Percentiles rank a stretch among this genome's conserved stretches.
phyloP scores from a whole-genome alignment of 2,888 invertebrate species.

The Lasius fuliginosus region DNA sequence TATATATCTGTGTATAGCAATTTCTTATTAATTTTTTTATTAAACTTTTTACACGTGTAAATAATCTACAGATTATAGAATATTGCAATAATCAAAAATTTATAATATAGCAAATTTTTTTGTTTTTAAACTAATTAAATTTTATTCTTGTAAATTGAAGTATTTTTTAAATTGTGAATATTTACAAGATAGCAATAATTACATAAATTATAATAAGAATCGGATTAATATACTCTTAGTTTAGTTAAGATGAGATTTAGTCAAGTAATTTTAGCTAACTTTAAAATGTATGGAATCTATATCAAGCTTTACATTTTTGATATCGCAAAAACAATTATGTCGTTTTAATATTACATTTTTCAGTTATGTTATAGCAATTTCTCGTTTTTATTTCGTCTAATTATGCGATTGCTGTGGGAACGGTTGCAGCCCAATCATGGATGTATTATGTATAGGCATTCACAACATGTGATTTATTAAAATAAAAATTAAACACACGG shows the following conservation, averaged over 20 bases:
- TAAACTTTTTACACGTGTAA: neutral
- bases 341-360: neutral
- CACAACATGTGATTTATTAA: neutral
- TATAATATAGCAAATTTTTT: neutral
- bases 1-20: neutral
- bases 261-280: neutral
- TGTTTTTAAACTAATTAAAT: slow-evolving; percentile 2
- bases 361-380: neutral
- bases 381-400: neutral
- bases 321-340: neutral
- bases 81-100: neutral
- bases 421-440: neutral
- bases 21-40: neutral
- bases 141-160: neutral
- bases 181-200: neutral
- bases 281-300: neutral
- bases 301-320: neutral
- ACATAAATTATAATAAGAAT: slow-evolving; percentile 1
- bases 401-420: neutral
- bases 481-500: neutral
- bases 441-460: neutral
- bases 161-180: neutral
- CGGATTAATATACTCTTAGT: neutral
- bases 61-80: neutral
- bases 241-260: neutral